Conservation (phyloP, 2,113 vertebrate species). For the Labeo catla region DNA sequence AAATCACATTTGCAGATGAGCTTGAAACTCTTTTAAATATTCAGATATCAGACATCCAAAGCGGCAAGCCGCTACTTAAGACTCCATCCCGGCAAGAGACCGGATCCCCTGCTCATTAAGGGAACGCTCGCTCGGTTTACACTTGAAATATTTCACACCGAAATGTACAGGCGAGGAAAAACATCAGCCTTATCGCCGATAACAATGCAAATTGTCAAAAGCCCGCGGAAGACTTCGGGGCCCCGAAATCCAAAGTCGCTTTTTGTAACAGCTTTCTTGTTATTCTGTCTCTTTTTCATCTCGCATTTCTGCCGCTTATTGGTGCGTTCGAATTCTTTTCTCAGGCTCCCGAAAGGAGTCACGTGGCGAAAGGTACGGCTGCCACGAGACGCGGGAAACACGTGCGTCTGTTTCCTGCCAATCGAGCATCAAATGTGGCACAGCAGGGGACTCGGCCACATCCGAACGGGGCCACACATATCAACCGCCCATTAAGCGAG, state of each 20-base stretch:
- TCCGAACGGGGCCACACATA: slow-evolving; percentile 59
- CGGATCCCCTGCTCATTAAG: slow-evolving; percentile 74
- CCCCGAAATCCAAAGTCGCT: slow-evolving; percentile 72
- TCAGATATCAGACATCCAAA: slow-evolving; percentile 80
- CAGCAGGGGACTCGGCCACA: slow-evolving; percentile 60
- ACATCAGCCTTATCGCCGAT: slow-evolving; percentile 79
- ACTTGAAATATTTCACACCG: slow-evolving; percentile 73
- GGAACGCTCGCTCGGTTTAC: slow-evolving; percentile 75
- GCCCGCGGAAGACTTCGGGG: slow-evolving; percentile 70
- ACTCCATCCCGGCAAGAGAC: slow-evolving; percentile 70
- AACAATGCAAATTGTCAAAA: slow-evolving; percentile 78
- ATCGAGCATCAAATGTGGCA: slow-evolving; percentile 72
- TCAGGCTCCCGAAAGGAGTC: slow-evolving; percentile 63
- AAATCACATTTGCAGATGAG: slow-evolving; percentile 87
- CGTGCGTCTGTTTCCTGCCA: slow-evolving; percentile 71
- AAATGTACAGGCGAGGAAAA: slow-evolving; percentile 76
- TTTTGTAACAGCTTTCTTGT: slow-evolving; percentile 65
- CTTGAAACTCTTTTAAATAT: slow-evolving; percentile 85
- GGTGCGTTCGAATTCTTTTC: slow-evolving; percentile 70
- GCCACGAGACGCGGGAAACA: slow-evolving; percentile 73
- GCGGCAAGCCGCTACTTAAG: slow-evolving; percentile 76
- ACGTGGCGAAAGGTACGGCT: slow-evolving; percentile 71
- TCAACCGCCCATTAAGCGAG: slow-evolving; percentile 35
- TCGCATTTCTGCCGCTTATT: slow-evolving; percentile 73
- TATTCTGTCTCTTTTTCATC: slow-evolving; percentile 57